phyloP scores from a whole-genome alignment of 2,888 invertebrate species.

The Apamea anceps region DNA sequence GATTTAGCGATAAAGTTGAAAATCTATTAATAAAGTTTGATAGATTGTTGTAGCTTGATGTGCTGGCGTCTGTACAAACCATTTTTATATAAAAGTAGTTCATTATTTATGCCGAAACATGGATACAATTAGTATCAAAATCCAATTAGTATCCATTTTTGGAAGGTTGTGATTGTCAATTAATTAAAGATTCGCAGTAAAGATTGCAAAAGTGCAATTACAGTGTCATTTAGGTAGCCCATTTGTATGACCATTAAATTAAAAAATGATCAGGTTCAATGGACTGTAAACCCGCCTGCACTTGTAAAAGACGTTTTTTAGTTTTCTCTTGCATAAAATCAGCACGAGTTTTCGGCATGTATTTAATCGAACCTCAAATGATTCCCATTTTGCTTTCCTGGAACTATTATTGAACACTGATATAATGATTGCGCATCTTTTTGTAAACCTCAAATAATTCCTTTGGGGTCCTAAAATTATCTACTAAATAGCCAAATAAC shows the following conservation, averaged over 20 bases:
- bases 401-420: too few species aligned
- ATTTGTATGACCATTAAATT: not conserved
- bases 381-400: not conserved
- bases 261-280: constrained; percentile 11
- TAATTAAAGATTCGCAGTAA: constrained; percentile 27
- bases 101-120: not conserved
- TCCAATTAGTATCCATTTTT: not conserved
- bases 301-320: not conserved
- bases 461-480: not conserved
- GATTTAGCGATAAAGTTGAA: too few species aligned
- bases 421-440: too few species aligned
- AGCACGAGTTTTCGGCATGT: too few species aligned
- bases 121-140: constrained; percentile 13
- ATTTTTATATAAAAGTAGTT: not conserved
- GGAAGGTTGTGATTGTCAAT: not conserved
- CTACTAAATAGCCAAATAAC: not conserved
- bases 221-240: not conserved
- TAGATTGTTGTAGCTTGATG: too few species aligned
- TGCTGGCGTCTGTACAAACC: too few species aligned
- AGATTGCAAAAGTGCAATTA: constrained; percentile 21
- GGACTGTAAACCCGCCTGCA: not conserved
- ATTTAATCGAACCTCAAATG: not conserved
- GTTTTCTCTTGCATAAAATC: too few species aligned
- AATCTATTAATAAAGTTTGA: too few species aligned
- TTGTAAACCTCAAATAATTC: not conserved